Conservation (phyloP, 2,797 vertebrate species). For the Poecilia picta region DNA sequence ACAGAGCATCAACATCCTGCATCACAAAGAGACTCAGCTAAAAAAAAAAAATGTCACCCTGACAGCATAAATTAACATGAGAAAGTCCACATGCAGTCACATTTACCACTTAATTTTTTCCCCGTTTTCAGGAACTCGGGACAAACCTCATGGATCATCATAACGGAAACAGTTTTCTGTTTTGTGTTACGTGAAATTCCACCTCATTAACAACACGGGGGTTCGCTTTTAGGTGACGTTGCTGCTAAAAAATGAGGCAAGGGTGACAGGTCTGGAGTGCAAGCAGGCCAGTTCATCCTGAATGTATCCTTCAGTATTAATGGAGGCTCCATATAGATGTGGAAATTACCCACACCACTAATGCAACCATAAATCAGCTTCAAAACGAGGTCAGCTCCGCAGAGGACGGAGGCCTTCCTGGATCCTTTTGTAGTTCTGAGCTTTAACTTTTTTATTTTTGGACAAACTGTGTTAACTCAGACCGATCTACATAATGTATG, state of each 20-base stretch:
- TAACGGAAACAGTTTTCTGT: background rate
- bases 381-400: slow-evolving; percentile 2
- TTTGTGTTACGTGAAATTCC: slow-evolving; percentile 1
- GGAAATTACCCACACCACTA: background rate
- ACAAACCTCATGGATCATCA: background rate
- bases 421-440: background rate
- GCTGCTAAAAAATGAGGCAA: background rate
- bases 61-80: background rate
- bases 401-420: slow-evolving; percentile 1
- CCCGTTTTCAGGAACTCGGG: background rate
- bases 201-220: background rate
- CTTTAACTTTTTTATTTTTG: background rate
- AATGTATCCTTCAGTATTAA: slow-evolving; percentile 1
- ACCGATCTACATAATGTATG: background rate
- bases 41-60: background rate
- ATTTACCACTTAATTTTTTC: background rate
- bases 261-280: slow-evolving; percentile 4
- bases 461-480: background rate
- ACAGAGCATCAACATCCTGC: background rate
- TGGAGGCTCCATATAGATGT: slow-evolving; percentile 1
- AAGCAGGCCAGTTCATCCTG: background rate
- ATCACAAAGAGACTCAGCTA: background rate
- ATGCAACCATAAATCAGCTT: slow-evolving; percentile 1
- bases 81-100: background rate
- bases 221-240: background rate